These are phyloP conservation scores for Odontamblyopus lacepedii DNA, from an alignment of 2,797 vertebrate species.

Conservation along the genomic window DNA sequence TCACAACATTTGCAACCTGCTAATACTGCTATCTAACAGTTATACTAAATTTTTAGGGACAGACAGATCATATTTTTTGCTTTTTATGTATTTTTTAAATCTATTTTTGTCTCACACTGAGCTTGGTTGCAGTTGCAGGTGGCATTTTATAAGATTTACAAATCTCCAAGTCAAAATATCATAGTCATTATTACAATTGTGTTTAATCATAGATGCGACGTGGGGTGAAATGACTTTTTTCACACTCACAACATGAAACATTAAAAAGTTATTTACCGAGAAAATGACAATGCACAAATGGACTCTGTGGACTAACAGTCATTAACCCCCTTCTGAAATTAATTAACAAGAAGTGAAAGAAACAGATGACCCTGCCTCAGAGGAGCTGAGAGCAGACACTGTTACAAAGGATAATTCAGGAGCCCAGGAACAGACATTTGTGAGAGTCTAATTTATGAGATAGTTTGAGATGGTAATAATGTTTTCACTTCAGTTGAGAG, in stretches of 20 bases:
- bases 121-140: not conserved
- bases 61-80: not conserved
- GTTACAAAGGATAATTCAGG: not conserved
- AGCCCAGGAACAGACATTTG: not conserved
- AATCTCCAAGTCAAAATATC: not conserved
- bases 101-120: not conserved
- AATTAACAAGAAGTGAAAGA: constrained; percentile 56
- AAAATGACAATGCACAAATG: constrained; percentile 20
- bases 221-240: constrained; percentile 22
- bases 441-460: not conserved
- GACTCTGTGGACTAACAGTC: constrained; percentile 31
- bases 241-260: constrained; percentile 22
- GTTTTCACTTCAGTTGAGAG: not conserved
- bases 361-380: constrained; percentile 40
- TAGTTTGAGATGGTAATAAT: not conserved
- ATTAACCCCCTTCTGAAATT: constrained; percentile 54
- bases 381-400: constrained; percentile 19
- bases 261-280: constrained; percentile 23
- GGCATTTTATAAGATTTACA: not conserved
- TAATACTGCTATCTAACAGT: not conserved
- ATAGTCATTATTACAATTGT: too few relatives aligned
- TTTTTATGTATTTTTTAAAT: too few relatives aligned
- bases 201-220: constrained; percentile 11
- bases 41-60: not conserved
- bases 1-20: not conserved